Base-by-base conservation (phyloP, 2,797 vertebrate genomes). In the Artibeus jamaicensis region DNA sequence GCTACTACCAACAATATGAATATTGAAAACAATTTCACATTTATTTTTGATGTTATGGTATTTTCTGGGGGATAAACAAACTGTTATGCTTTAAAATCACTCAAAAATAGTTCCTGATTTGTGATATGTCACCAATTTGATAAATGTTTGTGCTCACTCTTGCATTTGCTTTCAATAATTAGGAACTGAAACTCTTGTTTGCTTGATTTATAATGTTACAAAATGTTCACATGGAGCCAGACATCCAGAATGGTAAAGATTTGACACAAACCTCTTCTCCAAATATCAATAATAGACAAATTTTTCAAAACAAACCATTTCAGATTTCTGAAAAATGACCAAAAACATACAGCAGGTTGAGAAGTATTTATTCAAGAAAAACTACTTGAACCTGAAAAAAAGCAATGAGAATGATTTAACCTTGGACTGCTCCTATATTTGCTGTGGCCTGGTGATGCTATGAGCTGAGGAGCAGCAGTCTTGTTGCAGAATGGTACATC, bases 391-490 rank as follows among this genome's bases (percentile, higher is more conserved):
- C 9, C 26, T 50, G 57, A 34, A 6, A 46, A 67, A 67, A 57
- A 86, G 19, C 29, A 37, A 9, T 2, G 3, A 3, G 14, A 15
- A 4, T 15, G 16, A 37, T 26, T 65, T 76, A 46, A 68, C 24
- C 32, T 18, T 21, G 32, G 4, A 1, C 29, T 67, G 16, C 22
- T 62, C 7, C 12, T 12, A 9, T 12, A 19, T 5, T 1, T 37
- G 6, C 34, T 2, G 39, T 65, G n/a, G 4, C 0, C 2, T 5
- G 3, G 32, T 39, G 55, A 4, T 32, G 9, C 22, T 12, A 0
- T 34, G 59, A 9, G 50, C 19, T 9, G 10, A 50, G 7, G 32
- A 53, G 10, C 21, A 48, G 21, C 7, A 15, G 42, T 11, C 12
- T 77, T 24, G 59, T 32, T 65, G 44, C 26, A n/a, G 18, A 85